Evolutionary conservation across 1,140 invertebrate genomes (phyloP).

Genomic region (Formica exsecta): DNA sequence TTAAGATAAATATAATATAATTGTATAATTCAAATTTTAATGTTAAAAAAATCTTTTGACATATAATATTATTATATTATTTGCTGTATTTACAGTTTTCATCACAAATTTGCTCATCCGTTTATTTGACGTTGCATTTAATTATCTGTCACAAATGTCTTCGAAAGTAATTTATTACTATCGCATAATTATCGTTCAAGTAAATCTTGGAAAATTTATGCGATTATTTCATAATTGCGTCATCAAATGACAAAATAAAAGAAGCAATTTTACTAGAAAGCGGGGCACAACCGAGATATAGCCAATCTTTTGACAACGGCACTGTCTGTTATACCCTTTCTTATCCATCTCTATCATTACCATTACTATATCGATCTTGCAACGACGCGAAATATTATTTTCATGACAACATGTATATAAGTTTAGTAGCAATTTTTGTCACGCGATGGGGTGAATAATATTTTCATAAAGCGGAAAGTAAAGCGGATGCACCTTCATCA

Average conservation of each 20-base stretch:
- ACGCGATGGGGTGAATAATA: slow-evolving; percentile 21
- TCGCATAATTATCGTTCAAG: background rate
- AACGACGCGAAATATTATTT: slow-evolving; percentile 14
- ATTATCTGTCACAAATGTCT: background rate
- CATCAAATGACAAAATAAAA: background rate
- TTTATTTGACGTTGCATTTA: background rate
- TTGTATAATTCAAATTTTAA: background rate
- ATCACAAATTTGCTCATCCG: background rate
- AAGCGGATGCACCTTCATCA: background rate
- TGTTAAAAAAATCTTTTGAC: too few species aligned
- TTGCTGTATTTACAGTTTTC: too few species aligned
- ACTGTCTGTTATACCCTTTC: background rate
- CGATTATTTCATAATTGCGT: background rate
- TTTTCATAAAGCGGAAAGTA: background rate
- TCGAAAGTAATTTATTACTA: background rate
- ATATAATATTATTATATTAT: too few species aligned
- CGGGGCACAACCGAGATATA: background rate
- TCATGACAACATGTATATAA: background rate
- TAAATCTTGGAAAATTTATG: background rate
- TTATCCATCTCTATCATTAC: background rate
- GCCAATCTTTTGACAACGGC: background rate
- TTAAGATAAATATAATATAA: background rate
- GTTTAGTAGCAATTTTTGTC: slow-evolving; percentile 5
- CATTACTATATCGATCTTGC: background rate
- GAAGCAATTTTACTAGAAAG: background rate